Base-by-base conservation (phyloP, 2,797 vertebrate species). In the Gambusia yucatana region DNA sequence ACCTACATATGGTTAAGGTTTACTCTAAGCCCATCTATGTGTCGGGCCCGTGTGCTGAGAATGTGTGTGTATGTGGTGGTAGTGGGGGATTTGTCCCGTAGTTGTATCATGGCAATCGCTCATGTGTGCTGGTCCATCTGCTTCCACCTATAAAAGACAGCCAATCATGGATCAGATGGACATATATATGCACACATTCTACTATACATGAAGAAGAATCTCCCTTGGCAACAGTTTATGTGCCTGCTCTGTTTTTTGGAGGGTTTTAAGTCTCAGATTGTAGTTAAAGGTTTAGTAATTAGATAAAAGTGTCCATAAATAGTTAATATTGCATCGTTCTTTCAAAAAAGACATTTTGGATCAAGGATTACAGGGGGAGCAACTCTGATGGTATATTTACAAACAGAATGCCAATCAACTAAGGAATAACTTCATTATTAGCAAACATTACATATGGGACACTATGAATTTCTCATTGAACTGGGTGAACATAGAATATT, bases 1-100 rank as follows among this genome's bases (percentile, higher is more conserved):
- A 92, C 93, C 90, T 90, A 91, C 93, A 92, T 88, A 91, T 91
- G 90, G 84, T 86, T 65, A 46, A 84, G 76, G 86, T 92, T 93
- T 88, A 82, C 78, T 77, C 63, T 44, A 39, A 75, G 72, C 77
- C 77, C 47, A 71, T 79, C 75, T 81, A 33, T 85, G 79, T 85
- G 78, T 84, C 6, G 69, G 73, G 69, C 76, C 55, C 76, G 72
- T 82, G 63, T 77, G 61, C 1, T 75, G 25, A 63, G 75, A 81
- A 28, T 78, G 67, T 77, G 36, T 75, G 61, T 79, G 30, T 77
- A 55, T 77, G 59, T 77, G 17, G 28, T 77, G 72, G 41, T 46
- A 63, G 46, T 25, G 61, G 65, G 79, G 82, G 79, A 86, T 89
- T 90, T 90, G 80, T 84, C 80, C 79, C 41, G 73, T 77, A 85